phyloP scores from a whole-genome alignment of 2,797 vertebrate species.

The Alcedo atthis region DNA sequence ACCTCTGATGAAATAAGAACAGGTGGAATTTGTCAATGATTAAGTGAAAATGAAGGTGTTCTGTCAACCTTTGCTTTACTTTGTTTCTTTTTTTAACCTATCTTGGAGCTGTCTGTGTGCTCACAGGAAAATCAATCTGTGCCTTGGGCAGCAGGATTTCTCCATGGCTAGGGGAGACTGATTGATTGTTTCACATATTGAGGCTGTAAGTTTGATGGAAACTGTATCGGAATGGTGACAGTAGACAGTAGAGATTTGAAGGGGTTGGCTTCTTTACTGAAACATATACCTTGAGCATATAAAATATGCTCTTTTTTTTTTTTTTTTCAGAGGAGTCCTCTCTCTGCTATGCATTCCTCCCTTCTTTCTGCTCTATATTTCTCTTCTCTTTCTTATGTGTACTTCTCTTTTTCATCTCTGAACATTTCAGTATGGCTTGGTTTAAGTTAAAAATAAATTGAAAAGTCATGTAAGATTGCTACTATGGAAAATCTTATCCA shows the following conservation, averaged over 20 bases:
- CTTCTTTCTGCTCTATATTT: background rate
- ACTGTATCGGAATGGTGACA: background rate
- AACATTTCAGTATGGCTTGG: background rate
- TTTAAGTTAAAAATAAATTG: background rate
- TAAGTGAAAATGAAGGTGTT: background rate
- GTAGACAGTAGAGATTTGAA: background rate
- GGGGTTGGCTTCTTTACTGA: background rate
- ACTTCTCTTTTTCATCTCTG: background rate
- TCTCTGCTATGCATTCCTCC: background rate
- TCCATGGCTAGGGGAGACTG: background rate
- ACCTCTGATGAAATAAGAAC: background rate
- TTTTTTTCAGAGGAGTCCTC: background rate
- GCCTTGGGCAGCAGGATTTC: background rate
- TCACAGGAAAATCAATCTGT: background rate
- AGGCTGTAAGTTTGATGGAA: background rate
- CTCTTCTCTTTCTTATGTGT: background rate
- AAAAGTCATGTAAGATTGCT: background rate
- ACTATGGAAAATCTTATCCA: background rate
- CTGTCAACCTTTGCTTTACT: constrained; percentile 3
- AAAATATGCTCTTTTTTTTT: background rate
- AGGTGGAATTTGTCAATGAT: background rate
- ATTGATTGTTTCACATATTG: constrained; percentile 30
- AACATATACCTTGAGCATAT: background rate
- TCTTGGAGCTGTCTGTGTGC: background rate
- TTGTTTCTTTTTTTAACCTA: background rate